Conservation (phyloP, 2,888 invertebrate species). For the Eledone cirrhosa region DNA sequence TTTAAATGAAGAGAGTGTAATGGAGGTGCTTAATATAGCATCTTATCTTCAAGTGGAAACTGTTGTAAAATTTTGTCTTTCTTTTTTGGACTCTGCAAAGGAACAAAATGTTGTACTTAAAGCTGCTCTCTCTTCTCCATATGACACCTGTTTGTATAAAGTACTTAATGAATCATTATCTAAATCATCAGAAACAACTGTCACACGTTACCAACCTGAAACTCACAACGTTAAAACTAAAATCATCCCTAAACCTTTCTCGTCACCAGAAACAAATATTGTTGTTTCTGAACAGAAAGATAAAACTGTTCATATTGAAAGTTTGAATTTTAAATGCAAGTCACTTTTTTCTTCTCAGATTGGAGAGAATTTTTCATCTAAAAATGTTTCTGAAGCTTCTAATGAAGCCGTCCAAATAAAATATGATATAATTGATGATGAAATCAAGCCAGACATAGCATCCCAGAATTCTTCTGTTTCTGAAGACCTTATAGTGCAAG, state of each 20-base stretch:
- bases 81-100: conserved; percentile 13
- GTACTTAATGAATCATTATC: conserved; percentile 20
- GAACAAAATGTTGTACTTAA: conserved; percentile 19
- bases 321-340: background rate
- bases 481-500: background rate
- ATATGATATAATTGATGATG: background rate
- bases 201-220: background rate
- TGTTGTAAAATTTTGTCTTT: conserved; percentile 14
- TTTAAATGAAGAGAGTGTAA: conserved; percentile 19
- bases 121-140: conserved; percentile 19
- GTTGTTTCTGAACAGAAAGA: background rate
- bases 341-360: background rate
- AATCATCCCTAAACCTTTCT: background rate
- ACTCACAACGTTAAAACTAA: background rate
- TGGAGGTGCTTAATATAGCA: conserved; percentile 26
- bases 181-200: conserved; percentile 1
- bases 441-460: conserved; percentile 6
- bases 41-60: conserved; percentile 18
- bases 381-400: conserved; percentile 5
- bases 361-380: background rate
- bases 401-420: conserved; percentile 6
- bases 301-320: background rate
- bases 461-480: background rate
- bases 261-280: background rate
- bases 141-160: conserved; percentile 21